Percentiles rank a stretch among this genome's conserved stretches.
Evolutionary conservation across 2,888 invertebrate species (phyloP).

Genomic region (Caenorhabditis imperialis): DNA sequence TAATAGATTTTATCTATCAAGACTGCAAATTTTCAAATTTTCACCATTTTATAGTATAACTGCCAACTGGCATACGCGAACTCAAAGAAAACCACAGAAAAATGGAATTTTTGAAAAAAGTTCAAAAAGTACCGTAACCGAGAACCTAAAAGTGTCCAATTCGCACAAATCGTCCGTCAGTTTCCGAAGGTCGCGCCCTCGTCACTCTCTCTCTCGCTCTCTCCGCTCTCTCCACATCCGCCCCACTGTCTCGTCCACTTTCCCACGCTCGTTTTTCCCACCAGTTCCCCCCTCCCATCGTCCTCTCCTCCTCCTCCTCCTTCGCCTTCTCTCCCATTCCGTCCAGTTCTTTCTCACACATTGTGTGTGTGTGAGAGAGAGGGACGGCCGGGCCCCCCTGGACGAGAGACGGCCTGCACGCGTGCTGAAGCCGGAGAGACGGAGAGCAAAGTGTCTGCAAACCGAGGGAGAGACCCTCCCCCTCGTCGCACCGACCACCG

Average conservation of each 20-base stretch:
- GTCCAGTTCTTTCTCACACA: constrained; percentile 44
- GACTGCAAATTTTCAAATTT: too few species aligned
- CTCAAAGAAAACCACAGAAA: too few species aligned
- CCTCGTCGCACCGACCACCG: constrained; percentile 42
- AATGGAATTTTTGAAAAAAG: too few species aligned
- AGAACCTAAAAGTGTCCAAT: too few species aligned
- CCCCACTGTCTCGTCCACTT: constrained; percentile 31
- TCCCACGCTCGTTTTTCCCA: constrained; percentile 59
- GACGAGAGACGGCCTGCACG: too few species aligned
- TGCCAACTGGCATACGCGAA: too few species aligned
- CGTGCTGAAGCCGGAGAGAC: constrained; percentile 10
- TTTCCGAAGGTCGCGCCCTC: too few species aligned
- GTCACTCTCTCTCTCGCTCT: constrained; percentile 24
- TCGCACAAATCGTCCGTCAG: too few species aligned
- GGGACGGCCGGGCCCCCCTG: constrained; percentile 1
- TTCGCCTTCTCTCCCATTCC: constrained; percentile 5
- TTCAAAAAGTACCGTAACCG: too few species aligned
- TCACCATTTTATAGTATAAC: too few species aligned
- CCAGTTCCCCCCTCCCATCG: constrained; percentile 36
- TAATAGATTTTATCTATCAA: too few species aligned
- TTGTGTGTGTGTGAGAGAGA: constrained; percentile 29
- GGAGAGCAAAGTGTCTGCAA: constrained; percentile 31
- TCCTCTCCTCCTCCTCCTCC: background rate
- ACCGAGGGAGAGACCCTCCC: constrained; percentile 7
- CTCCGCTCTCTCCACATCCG: constrained; percentile 1